Conservation (phyloP, 2,888 invertebrate genomes). For the Lymantria dispar region DNA sequence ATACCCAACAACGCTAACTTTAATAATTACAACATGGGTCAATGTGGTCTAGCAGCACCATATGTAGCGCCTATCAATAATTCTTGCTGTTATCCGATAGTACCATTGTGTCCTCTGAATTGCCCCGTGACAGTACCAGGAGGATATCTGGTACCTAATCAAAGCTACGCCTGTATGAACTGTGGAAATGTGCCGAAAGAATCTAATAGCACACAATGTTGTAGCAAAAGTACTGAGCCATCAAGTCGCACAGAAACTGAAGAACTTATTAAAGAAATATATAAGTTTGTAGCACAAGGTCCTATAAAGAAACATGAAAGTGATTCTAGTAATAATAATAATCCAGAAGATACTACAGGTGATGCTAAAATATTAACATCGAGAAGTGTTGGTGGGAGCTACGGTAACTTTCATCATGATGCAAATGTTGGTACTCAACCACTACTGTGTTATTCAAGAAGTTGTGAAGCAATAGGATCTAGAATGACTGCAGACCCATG, state of each 20-base stretch:
- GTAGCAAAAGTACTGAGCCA: constrained; percentile 30
- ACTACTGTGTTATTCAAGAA: constrained; percentile 62
- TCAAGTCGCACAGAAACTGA: constrained; percentile 51
- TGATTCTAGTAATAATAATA: constrained; percentile 15
- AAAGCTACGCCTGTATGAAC: constrained; percentile 55
- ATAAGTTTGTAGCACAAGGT: constrained; percentile 62
- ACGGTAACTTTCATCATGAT: constrained; percentile 49
- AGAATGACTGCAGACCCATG: constrained; percentile 41
- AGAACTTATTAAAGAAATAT: constrained; percentile 68
- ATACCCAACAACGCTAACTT: constrained; percentile 42
- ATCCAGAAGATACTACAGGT: constrained; percentile 9
- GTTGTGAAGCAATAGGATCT: constrained; percentile 68
- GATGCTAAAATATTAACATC: constrained; percentile 40
- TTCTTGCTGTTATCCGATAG: constrained; percentile 62
- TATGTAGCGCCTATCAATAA: constrained; percentile 49
- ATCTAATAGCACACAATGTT: constrained; percentile 29
- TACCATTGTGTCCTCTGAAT: constrained; percentile 63
- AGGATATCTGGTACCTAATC: constrained; percentile 50
- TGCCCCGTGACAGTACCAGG: constrained; percentile 49
- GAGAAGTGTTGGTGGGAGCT: constrained; percentile 55
- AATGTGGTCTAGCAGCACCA: constrained; percentile 19
- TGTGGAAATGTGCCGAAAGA: constrained; percentile 47
- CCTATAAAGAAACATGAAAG: constrained; percentile 34
- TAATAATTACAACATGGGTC: constrained; percentile 31
- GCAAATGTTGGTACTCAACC: constrained; percentile 60